Conservation (phyloP, 2,888 invertebrate species). For the Beris morrisii region DNA sequence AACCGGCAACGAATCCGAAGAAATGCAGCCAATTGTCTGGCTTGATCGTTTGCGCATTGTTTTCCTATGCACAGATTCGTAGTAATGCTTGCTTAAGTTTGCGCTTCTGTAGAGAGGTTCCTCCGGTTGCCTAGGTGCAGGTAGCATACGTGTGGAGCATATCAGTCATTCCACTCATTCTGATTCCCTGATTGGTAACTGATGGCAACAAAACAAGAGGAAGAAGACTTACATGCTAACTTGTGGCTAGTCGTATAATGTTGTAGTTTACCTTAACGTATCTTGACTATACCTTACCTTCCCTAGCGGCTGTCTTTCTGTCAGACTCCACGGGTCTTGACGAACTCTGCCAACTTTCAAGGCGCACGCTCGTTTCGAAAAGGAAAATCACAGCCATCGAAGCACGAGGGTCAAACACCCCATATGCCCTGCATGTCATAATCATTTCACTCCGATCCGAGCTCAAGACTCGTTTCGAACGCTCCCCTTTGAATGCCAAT, state of each 20-base stretch:
- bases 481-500: slow-evolving; percentile 23
- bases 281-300: no score
- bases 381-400: slow-evolving; percentile 22
- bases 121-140: slow-evolving; percentile 14
- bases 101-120: slow-evolving; percentile 8
- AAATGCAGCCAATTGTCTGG: slow-evolving; percentile 30
- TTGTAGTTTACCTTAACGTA: neutral
- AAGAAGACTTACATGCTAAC: slow-evolving; percentile 23
- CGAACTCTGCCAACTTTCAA: slow-evolving; percentile 3
- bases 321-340: neutral
- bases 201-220: slow-evolving; percentile 27
- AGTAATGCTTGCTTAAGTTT: slow-evolving; percentile 5
- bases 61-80: slow-evolving; percentile 16
- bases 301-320: slow-evolving; percentile 1
- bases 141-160: slow-evolving; percentile 26
- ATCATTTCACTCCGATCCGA: slow-evolving; percentile 28
- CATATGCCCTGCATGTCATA: slow-evolving; percentile 29
- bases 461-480: slow-evolving; percentile 20
- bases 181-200: slow-evolving; percentile 31
- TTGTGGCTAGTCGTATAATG: slow-evolving; percentile 9
- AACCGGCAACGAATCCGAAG: slow-evolving; percentile 29
- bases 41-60: slow-evolving; percentile 19
- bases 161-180: slow-evolving; percentile 21
- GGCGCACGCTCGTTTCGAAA: slow-evolving; percentile 3
- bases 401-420: slow-evolving; percentile 32